Evolutionary conservation across 2,113 vertebrate genomes (phyloP).

Genomic region (Penelope pileata): DNA sequence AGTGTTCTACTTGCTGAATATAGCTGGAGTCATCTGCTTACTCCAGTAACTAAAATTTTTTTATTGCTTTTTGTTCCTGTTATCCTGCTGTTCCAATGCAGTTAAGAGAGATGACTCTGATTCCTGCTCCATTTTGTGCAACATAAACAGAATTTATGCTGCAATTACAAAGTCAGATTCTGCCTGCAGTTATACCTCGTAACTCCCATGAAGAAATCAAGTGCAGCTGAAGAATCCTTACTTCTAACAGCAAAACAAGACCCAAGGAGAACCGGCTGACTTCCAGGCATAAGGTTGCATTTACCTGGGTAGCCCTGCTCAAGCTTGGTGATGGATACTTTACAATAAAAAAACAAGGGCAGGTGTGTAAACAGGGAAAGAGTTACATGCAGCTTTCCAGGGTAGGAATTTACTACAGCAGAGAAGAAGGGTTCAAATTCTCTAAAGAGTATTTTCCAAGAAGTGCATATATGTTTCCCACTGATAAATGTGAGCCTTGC

Average conservation of each 20-base stretch:
- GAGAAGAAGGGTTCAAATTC: neutral
- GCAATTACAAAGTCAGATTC: conserved; percentile 43
- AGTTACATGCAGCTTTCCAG: neutral
- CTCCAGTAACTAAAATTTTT: neutral
- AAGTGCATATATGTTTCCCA: neutral
- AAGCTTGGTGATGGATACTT: neutral
- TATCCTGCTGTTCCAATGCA: conserved; percentile 40
- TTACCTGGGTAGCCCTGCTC: neutral
- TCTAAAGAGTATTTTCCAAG: neutral
- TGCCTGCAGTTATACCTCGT: neutral
- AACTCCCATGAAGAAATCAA: neutral
- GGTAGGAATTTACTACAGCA: neutral
- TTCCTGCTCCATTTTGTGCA: conserved; percentile 19
- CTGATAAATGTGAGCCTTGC: neutral
- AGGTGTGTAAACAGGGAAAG: neutral
- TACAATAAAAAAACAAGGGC: neutral
- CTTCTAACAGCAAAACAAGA: neutral
- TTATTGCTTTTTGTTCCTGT: conserved; percentile 25
- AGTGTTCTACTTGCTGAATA: neutral
- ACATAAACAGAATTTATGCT: conserved; percentile 58
- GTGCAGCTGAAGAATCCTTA: conserved; percentile 1
- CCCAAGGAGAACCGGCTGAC: neutral
- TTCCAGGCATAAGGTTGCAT: neutral
- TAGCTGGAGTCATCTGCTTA: conserved; percentile 11
- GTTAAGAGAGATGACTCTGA: neutral